Base-by-base conservation (phyloP, 2,113 vertebrate species). In the Ictalurus furcatus region DNA sequence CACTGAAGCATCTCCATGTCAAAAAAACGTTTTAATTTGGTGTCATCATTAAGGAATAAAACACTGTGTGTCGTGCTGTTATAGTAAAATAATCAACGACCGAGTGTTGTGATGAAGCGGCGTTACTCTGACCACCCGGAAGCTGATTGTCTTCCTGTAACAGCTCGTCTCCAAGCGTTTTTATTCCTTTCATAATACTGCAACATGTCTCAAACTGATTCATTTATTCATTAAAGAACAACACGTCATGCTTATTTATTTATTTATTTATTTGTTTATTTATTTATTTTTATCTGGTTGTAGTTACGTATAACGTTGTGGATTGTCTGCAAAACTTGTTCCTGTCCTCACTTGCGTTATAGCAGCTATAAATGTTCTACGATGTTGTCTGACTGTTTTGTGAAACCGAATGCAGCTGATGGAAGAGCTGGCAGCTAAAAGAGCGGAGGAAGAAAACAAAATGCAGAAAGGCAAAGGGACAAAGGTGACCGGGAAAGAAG, bases 361-460 rank as follows among this genome's bases (percentile, higher is more conserved):
- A 76, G 37, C 73, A 44, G 73, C 44, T 80, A 8, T 56, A 19
- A 58, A 21, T 63, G 23, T 48, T 28, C 11, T 71, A 23, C 25
- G 3, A 16, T 69, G 16, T 5, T 7, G 8, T 71, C 37, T 73
- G 30, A 28, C 12, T 87, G 8, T 58, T 37, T 71, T 80, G 54
- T 56, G 16, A 54, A 40, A 44, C 16, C 82, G 1, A 16, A n/a
- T 90, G 74, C 59, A 99, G 98, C 93, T 99, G 0, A 84, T 92
- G 79, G 94, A 95, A 5, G 97, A 98, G 88, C 92, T 98, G 71
- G 92, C 93, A 89, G 94, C 92, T 83, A 95, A 89, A 80, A 96
- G 97, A 92, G 95, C 96, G 23, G 96, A 97, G 0, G 96, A 96
- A 0, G 91, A 95, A 25, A 95, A 90, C 87, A 93, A 90, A 59